A percentile compares a stretch with the other conserved stretches of the same genome.
Conservation (phyloP, 64 coral and sea anemone species). For the Acropora tenuis region DNA sequence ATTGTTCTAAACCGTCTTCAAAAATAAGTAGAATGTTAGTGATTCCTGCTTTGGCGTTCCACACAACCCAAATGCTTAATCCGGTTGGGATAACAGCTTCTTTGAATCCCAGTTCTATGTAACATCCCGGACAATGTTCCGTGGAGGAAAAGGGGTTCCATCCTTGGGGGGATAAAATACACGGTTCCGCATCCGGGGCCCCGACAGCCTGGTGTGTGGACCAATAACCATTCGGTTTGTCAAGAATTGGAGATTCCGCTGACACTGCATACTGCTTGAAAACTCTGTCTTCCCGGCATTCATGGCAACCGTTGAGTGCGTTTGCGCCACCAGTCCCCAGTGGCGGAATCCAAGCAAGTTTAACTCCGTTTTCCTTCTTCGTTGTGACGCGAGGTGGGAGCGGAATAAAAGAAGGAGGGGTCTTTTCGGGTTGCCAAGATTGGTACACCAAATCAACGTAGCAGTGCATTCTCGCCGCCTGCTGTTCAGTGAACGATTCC, state of each 20-base stretch:
- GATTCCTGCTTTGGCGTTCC: slow-evolving; percentile 63
- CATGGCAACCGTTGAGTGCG: slow-evolving; percentile 88
- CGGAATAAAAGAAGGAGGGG: slow-evolving; percentile 87
- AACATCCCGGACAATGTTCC: slow-evolving; percentile 40
- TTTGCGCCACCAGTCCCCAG: slow-evolving; percentile 85
- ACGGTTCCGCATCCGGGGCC: slow-evolving; percentile 75
- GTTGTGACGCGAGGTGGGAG: slow-evolving; percentile 82
- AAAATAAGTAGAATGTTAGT: slow-evolving; percentile 79
- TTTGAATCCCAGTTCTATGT: slow-evolving; percentile 91
- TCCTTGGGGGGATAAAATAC: slow-evolving; percentile 29
- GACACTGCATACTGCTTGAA: slow-evolving; percentile 87
- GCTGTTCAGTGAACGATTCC: slow-evolving; percentile 83
- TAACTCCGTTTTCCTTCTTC: slow-evolving; percentile 48
- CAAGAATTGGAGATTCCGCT: slow-evolving; percentile 64
- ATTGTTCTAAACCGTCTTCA: slow-evolving; percentile 55
- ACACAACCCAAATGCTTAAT: slow-evolving; percentile 82
- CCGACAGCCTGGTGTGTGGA: slow-evolving; percentile 87
- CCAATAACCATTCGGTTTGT: slow-evolving; percentile 63
- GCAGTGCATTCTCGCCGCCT: slow-evolving; percentile 94
- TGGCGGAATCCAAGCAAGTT: slow-evolving; percentile 87
- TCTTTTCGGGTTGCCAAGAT: slow-evolving; percentile 80
- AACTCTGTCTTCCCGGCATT: slow-evolving; percentile 83
- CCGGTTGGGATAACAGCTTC: slow-evolving; percentile 78
- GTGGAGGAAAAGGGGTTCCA: slow-evolving; percentile 45
- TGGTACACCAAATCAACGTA: slow-evolving; percentile 91